Conservation (phyloP, 2,888 invertebrate species). For the Automeris io region DNA sequence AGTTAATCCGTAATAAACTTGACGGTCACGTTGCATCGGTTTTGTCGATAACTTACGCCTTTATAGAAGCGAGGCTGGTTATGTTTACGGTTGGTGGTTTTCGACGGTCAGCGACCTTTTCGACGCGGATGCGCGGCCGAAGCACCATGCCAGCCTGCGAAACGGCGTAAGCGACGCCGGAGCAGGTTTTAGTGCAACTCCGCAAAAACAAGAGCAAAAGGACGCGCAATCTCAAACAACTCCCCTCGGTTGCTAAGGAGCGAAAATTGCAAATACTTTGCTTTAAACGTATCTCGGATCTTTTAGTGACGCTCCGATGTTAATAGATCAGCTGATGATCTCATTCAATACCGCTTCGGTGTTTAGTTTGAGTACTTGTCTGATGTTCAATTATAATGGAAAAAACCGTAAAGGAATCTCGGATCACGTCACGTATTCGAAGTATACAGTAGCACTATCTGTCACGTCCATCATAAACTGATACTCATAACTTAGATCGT, state of each 20-base stretch:
- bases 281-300: neutral
- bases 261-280: conserved; percentile 31
- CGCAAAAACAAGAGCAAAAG: conserved; percentile 41
- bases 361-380: neutral
- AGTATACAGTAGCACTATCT: neutral
- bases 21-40: neutral
- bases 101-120: conserved; percentile 69
- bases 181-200: conserved; percentile 43
- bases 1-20: neutral
- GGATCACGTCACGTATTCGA: neutral
- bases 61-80: conserved; percentile 15
- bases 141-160: conserved; percentile 22
- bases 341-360: too few species aligned
- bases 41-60: conserved; percentile 1
- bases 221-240: conserved; percentile 26
- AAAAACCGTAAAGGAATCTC: neutral
- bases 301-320: neutral
- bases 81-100: conserved; percentile 59
- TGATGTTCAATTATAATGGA: conserved; percentile 6
- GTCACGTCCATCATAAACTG: neutral
- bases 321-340: too few species aligned
- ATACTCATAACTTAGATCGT: too few species aligned
- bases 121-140: conserved; percentile 45
- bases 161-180: conserved; percentile 35
- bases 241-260: conserved; percentile 36